Percentiles rank a stretch among this genome's conserved stretches.
phyloP scores from a whole-genome alignment of 1,140 invertebrate species.

The Drosophila mauritiana region DNA sequence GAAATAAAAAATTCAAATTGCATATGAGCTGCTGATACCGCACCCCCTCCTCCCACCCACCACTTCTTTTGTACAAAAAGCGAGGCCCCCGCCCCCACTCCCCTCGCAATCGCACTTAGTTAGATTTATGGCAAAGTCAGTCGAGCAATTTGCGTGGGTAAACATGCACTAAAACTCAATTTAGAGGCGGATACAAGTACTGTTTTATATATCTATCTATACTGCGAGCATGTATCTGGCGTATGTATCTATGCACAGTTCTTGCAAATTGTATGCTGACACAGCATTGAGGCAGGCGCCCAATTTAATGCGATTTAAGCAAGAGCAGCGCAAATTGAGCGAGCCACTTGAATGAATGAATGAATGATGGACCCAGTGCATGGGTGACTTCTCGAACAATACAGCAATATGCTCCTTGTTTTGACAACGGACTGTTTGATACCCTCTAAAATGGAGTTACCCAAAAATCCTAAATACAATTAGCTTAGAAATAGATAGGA shows the following conservation, averaged over 20 bases:
- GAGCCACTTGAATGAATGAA: slow-evolving; percentile 75
- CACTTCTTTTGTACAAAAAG: slow-evolving; percentile 26
- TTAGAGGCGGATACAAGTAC: slow-evolving; percentile 73
- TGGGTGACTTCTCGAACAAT: slow-evolving; percentile 26
- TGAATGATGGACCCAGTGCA: slow-evolving; percentile 58
- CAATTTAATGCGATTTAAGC: slow-evolving; percentile 82
- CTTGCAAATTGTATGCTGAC: slow-evolving; percentile 73
- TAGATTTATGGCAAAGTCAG: slow-evolving; percentile 82
- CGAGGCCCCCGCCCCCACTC: neutral
- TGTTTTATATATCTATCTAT: slow-evolving; percentile 29
- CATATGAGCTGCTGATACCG: slow-evolving; percentile 38
- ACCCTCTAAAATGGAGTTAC: neutral
- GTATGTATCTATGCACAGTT: slow-evolving; percentile 50
- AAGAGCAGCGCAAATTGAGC: slow-evolving; percentile 77
- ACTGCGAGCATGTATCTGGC: slow-evolving; percentile 16
- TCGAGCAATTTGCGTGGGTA: slow-evolving; percentile 82
- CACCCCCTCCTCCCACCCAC: neutral
- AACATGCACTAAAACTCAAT: slow-evolving; percentile 83
- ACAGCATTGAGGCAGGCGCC: slow-evolving; percentile 67
- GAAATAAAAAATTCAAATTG: slow-evolving; percentile 55
- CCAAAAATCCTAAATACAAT: no score
- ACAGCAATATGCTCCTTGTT: slow-evolving; percentile 15
- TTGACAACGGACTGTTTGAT: neutral
- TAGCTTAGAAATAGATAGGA: no score
- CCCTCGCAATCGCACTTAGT: slow-evolving; percentile 64